Evolutionary conservation across 2,113 vertebrate genomes (phyloP).

Genomic region (Apodemus sylvaticus): DNA sequence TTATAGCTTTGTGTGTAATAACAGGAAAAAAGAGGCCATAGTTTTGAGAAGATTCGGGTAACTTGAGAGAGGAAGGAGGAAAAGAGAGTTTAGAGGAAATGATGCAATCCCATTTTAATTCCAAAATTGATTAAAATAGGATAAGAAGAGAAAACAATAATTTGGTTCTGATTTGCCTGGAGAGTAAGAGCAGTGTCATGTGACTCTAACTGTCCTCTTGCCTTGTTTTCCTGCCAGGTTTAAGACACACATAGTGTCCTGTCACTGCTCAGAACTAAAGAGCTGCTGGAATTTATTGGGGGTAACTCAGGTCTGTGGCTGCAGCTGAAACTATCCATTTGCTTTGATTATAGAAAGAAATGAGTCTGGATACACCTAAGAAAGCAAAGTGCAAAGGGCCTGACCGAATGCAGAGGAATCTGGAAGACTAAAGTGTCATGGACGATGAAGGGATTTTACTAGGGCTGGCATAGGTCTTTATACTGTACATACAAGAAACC

Average conservation of each 20-base stretch:
- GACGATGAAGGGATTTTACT: neutral
- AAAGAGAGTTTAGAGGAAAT: neutral
- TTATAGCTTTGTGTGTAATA: neutral
- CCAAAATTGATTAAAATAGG: neutral
- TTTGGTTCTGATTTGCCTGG: neutral
- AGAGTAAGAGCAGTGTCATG: neutral
- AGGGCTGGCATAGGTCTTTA: neutral
- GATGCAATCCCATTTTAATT: neutral
- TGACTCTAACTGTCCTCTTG: neutral
- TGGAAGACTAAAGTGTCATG: neutral
- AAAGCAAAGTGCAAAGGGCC: neutral
- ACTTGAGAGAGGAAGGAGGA: neutral
- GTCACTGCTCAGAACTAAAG: neutral
- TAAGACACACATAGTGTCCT: neutral
- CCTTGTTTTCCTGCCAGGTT: neutral
- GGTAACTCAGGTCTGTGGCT: neutral
- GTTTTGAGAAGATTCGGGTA: neutral
- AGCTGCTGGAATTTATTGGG: neutral
- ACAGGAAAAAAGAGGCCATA: neutral
- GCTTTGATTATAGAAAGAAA: neutral
- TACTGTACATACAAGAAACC: neutral
- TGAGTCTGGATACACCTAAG: neutral
- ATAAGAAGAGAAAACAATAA: neutral
- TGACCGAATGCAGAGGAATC: neutral
- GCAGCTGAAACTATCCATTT: neutral